phyloP scores from a whole-genome alignment of 2,113 vertebrate genomes.

The Phoxinus phoxinus region DNA sequence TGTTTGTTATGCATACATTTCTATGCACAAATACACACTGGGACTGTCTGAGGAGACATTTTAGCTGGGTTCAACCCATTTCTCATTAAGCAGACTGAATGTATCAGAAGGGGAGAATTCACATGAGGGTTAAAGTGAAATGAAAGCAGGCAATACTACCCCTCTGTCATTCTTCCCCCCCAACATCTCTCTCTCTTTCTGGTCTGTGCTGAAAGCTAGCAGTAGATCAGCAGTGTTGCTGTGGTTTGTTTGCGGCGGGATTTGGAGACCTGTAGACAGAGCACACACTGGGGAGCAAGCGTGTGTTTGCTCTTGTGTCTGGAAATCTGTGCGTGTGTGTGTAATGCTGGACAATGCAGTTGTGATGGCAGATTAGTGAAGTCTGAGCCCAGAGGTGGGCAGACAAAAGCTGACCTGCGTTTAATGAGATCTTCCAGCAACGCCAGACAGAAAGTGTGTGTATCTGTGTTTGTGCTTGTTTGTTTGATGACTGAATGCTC shows the following conservation, averaged over 20 bases:
- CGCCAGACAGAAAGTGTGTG: conserved; percentile 16
- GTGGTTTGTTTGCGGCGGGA: conserved; percentile 56
- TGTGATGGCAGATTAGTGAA: conserved; percentile 57
- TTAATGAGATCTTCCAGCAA: conserved; percentile 55
- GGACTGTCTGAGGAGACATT: conserved; percentile 10
- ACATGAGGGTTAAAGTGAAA: conserved; percentile 31
- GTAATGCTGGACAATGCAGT: conserved; percentile 45
- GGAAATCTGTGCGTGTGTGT: conserved; percentile 39
- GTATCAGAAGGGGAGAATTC: conserved; percentile 11
- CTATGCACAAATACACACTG: neutral
- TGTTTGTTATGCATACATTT: neutral
- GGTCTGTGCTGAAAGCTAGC: conserved; percentile 43
- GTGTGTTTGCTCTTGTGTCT: conserved; percentile 58
- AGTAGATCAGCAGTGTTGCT: conserved; percentile 55
- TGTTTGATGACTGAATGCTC: conserved; percentile 50
- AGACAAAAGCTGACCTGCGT: conserved; percentile 49
- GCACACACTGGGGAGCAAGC: conserved; percentile 53
- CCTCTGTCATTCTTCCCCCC: conserved; percentile 16
- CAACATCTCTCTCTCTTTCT: neutral
- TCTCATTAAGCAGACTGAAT: conserved; percentile 40
- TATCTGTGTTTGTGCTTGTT: conserved; percentile 39
- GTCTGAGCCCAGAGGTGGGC: conserved; percentile 44
- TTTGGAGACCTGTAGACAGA: conserved; percentile 61
- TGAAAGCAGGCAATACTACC: conserved; percentile 26
- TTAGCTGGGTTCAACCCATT: neutral